phyloP scores from a whole-genome alignment of 2,888 invertebrate genomes.

The Phalera bucephala region DNA sequence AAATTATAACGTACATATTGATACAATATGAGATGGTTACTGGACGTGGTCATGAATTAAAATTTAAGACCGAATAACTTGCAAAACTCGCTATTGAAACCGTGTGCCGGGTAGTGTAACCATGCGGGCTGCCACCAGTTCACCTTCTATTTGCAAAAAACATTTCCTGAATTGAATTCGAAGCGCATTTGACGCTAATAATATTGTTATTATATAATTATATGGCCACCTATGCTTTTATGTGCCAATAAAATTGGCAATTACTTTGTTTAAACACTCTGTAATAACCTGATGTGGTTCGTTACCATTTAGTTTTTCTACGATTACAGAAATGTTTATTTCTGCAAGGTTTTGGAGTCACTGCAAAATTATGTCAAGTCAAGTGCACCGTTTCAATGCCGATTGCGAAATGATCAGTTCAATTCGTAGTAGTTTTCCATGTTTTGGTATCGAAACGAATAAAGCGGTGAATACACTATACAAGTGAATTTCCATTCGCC shows the following conservation, averaged over 20 bases:
- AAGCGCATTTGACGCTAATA: too few species aligned
- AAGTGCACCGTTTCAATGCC: too few species aligned
- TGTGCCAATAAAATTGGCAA: too few species aligned
- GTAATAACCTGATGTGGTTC: too few species aligned
- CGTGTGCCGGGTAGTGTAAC: background rate
- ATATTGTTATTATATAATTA: too few species aligned
- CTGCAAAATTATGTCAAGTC: too few species aligned
- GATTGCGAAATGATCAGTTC: background rate
- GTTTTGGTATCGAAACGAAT: conserved; percentile 9
- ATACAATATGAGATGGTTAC: too few species aligned
- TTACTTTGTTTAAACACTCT: background rate
- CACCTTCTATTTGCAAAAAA: conserved; percentile 2
- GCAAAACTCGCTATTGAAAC: background rate
- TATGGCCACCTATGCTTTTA: too few species aligned
- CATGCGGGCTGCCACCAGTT: conserved; percentile 3
- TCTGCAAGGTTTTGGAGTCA: too few species aligned
- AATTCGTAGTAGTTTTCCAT: conserved; percentile 13
- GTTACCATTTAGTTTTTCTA: too few species aligned
- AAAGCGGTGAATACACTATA: conserved; percentile 1
- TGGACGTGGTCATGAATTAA: background rate
- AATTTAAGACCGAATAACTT: conserved; percentile 1
- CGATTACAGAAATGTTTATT: too few species aligned
- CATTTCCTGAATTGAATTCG: conserved; percentile 1
- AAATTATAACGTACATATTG: too few species aligned
- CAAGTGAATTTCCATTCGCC: conserved; percentile 17